phyloP scores from a whole-genome alignment of 2,113 vertebrate species.

The Syngnathoides biaculeatus region DNA sequence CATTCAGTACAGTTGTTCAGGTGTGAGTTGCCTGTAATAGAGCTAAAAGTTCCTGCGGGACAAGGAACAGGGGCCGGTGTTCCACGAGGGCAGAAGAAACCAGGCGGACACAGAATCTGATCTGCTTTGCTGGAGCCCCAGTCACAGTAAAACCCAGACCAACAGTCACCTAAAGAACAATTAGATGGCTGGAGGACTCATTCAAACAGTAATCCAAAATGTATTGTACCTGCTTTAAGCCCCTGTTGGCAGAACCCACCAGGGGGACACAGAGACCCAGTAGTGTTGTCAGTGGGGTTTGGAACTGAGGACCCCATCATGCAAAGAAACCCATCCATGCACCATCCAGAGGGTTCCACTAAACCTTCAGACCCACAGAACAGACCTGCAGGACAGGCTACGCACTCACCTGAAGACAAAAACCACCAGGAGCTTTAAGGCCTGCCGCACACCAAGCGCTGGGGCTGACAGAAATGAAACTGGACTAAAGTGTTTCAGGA shows the following conservation, averaged over 20 bases:
- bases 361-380: slow-evolving; percentile 77
- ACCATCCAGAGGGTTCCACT: slow-evolving; percentile 70
- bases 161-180: slow-evolving; percentile 66
- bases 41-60: slow-evolving; percentile 72
- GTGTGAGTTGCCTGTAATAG: slow-evolving; percentile 57
- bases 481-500: no score
- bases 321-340: slow-evolving; percentile 74
- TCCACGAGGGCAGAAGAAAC: slow-evolving; percentile 77
- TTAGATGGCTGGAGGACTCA: background rate
- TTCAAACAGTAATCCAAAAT: background rate
- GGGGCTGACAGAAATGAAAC: no score
- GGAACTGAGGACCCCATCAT: slow-evolving; percentile 63
- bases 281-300: slow-evolving; percentile 74
- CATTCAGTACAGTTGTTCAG: slow-evolving; percentile 72
- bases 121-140: slow-evolving; percentile 71
- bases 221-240: slow-evolving; percentile 46
- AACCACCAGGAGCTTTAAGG: slow-evolving; percentile 24
- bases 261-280: slow-evolving; percentile 71
- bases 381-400: slow-evolving; percentile 67
- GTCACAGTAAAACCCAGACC: slow-evolving; percentile 72
- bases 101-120: slow-evolving; percentile 69
- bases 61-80: slow-evolving; percentile 68
- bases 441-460: background rate
- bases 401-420: slow-evolving; percentile 70
- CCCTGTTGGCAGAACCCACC: slow-evolving; percentile 72